phyloP scores from a whole-genome alignment of 2,113 vertebrate genomes.

The Cynocephalus volans region DNA sequence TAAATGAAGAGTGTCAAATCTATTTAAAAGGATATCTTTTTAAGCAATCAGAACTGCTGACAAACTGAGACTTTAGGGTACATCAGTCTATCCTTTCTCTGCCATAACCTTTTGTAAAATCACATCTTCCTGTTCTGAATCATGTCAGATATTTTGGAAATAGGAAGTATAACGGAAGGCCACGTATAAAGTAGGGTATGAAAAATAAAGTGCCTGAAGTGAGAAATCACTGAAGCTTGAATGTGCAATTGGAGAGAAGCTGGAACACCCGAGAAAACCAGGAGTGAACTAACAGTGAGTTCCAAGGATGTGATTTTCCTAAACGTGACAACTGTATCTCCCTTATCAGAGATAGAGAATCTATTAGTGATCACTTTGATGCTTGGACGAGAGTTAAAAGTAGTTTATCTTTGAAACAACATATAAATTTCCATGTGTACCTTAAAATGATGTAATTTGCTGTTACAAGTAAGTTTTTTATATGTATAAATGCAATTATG shows the following conservation, averaged over 20 bases:
- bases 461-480: constrained; percentile 27
- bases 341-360: background rate
- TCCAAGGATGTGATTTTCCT: constrained; percentile 47
- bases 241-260: constrained; percentile 1
- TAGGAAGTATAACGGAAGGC: constrained; percentile 26
- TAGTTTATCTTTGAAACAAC: constrained; percentile 14
- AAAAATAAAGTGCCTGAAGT: constrained; percentile 34
- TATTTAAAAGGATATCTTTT: constrained; percentile 8
- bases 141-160: background rate
- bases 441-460: background rate
- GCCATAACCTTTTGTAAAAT: constrained; percentile 36
- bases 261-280: background rate
- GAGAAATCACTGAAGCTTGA: constrained; percentile 45
- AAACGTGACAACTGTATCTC: constrained; percentile 18
- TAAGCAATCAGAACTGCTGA: background rate
- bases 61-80: constrained; percentile 53
- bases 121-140: constrained; percentile 48
- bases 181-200: background rate
- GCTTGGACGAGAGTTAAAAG: background rate
- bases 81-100: constrained; percentile 30
- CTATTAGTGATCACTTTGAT: background rate
- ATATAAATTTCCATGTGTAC: background rate
- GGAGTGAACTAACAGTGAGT: constrained; percentile 30
- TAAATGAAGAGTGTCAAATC: constrained; percentile 19
- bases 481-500: background rate